Evolutionary conservation across 1,140 invertebrate genomes (phyloP).

Genomic region (Hypsibius dujardini): DNA sequence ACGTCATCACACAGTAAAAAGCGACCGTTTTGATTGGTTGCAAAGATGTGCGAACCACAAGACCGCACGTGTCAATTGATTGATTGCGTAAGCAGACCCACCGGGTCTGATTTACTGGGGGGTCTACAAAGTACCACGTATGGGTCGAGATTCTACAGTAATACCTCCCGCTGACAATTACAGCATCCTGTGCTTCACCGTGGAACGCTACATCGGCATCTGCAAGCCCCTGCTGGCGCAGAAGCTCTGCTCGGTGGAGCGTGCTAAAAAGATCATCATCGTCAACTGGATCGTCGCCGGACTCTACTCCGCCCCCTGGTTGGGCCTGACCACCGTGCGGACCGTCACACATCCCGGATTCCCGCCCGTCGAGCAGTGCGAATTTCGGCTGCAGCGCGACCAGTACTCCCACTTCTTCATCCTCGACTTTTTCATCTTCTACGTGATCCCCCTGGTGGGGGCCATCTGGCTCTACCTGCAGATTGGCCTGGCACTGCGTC

Average conservation of each 20-base stretch:
- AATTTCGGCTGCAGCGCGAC: conserved; percentile 36
- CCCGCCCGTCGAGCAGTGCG: conserved; percentile 33
- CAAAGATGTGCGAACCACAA: too few species aligned
- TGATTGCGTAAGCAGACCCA: too few species aligned
- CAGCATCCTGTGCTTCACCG: conserved; percentile 46
- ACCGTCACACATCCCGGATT: neutral
- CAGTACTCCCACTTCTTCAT: conserved; percentile 41
- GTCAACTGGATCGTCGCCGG: conserved; percentile 42
- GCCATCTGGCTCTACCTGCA: conserved; percentile 25
- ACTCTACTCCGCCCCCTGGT: conserved; percentile 39
- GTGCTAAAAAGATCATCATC: conserved; percentile 42
- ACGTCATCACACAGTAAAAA: too few species aligned
- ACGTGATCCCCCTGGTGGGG: conserved; percentile 41
- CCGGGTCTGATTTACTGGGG: too few species aligned
- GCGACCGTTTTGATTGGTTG: too few species aligned
- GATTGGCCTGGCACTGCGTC: neutral
- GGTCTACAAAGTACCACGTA: too few species aligned
- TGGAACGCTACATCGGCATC: conserved; percentile 44
- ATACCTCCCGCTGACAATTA: neutral
- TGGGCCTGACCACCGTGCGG: conserved; percentile 34
- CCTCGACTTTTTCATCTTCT: conserved; percentile 43
- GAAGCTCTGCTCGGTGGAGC: conserved; percentile 39
- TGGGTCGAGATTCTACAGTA: too few species aligned
- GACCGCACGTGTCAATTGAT: too few species aligned
- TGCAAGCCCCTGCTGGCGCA: conserved; percentile 43